Conservation (phyloP, 2,113 vertebrate species). For the Gobiocypris rarus region DNA sequence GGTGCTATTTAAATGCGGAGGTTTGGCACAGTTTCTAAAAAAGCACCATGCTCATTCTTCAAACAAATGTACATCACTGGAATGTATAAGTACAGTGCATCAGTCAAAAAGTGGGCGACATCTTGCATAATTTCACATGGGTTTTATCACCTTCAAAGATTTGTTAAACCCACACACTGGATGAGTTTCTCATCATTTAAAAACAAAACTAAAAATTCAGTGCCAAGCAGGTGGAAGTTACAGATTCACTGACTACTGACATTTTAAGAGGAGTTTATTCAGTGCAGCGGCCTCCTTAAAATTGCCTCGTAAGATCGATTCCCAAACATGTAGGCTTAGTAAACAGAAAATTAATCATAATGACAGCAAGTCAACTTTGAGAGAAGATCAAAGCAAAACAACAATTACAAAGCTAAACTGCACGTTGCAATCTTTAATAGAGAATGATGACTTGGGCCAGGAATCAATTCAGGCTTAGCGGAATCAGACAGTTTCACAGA, state of each 20-base stretch:
- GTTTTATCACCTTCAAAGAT: neutral
- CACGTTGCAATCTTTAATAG: neutral
- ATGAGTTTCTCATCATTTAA: neutral
- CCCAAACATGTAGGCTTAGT: neutral
- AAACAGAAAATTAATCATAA: neutral
- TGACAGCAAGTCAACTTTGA: neutral
- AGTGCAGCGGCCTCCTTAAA: neutral
- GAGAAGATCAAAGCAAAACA: neutral
- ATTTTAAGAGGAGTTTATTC: neutral
- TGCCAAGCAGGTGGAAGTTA: neutral
- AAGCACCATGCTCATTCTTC: neutral
- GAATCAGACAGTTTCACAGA: conserved; percentile 2
- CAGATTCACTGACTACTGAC: neutral
- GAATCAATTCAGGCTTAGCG: neutral
- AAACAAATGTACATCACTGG: neutral
- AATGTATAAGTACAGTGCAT: neutral
- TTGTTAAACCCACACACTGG: neutral
- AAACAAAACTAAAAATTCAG: neutral
- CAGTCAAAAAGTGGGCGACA: neutral
- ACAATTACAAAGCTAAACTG: neutral
- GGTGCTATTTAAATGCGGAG: neutral
- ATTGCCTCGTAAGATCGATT: neutral
- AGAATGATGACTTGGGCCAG: neutral
- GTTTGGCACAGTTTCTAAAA: neutral
- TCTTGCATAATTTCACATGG: neutral